Evolutionary conservation across 2,113 vertebrate genomes (phyloP).

Genomic region (Neofelis nebulosa): DNA sequence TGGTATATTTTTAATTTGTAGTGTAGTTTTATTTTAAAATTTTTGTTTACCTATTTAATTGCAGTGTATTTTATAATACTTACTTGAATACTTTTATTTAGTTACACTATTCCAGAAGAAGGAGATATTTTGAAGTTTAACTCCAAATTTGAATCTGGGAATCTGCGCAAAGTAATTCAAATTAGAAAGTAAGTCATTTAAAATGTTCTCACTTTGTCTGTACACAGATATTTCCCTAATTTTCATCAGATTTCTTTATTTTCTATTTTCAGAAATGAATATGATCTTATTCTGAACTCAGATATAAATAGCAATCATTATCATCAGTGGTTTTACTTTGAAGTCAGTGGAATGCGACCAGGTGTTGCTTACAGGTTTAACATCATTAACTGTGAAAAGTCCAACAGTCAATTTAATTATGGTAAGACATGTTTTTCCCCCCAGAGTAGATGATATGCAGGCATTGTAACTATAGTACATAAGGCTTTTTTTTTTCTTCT

Average conservation of each 20-base stretch:
- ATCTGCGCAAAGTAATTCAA: constrained; percentile 97
- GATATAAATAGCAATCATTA: constrained; percentile 99
- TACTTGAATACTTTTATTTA: constrained; percentile 75
- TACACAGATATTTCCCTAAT: constrained; percentile 43
- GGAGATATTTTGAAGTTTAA: constrained; percentile 96
- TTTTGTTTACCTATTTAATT: constrained; percentile 46
- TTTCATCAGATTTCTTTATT: constrained; percentile 67
- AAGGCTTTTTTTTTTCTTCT: not conserved
- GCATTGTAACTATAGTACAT: constrained; percentile 26
- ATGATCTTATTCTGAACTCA: constrained; percentile 98
- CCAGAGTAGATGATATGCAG: not conserved
- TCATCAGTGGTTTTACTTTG: constrained; percentile 99
- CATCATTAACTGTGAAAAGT: constrained; percentile 99
- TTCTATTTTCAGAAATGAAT: constrained; percentile 91
- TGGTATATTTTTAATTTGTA: not conserved
- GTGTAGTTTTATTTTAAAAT: constrained; percentile 9
- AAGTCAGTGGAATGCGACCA: constrained; percentile 96
- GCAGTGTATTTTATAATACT: constrained; percentile 48
- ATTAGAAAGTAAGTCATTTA: constrained; percentile 94
- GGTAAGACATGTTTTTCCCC: constrained; percentile 86
- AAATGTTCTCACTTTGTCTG: constrained; percentile 12
- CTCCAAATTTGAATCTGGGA: constrained; percentile 98
- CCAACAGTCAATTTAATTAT: constrained; percentile 99
- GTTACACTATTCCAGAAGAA: constrained; percentile 89
- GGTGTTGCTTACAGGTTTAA: constrained; percentile 94